These are phyloP conservation scores for Sorex araneus DNA, from an alignment of 2,113 vertebrate genomes.

Conservation along the genomic window DNA sequence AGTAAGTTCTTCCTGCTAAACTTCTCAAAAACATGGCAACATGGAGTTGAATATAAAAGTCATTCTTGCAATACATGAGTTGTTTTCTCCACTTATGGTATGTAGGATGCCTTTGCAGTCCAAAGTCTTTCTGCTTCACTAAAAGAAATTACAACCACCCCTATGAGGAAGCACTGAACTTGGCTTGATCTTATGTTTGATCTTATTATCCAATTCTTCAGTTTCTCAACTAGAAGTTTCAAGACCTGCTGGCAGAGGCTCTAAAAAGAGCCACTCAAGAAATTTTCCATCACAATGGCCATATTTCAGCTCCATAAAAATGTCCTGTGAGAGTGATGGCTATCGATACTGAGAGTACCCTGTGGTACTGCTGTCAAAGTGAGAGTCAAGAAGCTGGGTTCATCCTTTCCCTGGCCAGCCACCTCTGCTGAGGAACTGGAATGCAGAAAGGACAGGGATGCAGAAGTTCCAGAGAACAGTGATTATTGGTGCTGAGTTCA, in stretches of 20 bases:
- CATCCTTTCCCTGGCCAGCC: neutral
- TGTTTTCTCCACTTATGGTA: neutral
- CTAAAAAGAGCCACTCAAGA: neutral
- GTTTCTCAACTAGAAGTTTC: neutral
- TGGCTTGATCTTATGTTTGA: neutral
- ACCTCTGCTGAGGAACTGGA: neutral
- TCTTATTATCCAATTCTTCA: neutral
- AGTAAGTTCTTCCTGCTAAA: neutral
- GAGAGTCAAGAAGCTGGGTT: neutral
- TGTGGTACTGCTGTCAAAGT: neutral
- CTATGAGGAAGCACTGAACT: neutral
- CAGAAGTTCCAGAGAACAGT: neutral
- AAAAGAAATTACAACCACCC: neutral
- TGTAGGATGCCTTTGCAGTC: neutral
- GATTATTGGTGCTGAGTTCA: too few relatives aligned
- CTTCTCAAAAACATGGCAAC: too few relatives aligned
- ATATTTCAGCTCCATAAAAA: neutral
- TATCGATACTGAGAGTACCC: neutral
- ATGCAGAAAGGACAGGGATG: neutral
- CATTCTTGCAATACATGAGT: too few relatives aligned
- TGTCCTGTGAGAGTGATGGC: neutral
- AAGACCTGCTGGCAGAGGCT: neutral
- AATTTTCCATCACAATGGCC: neutral
- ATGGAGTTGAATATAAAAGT: too few relatives aligned
- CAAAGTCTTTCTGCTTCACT: too few relatives aligned